A percentile compares a stretch with the other conserved stretches of the same genome.
phyloP scores from a whole-genome alignment of 2,113 vertebrate genomes.

The Brachirus orientalis region DNA sequence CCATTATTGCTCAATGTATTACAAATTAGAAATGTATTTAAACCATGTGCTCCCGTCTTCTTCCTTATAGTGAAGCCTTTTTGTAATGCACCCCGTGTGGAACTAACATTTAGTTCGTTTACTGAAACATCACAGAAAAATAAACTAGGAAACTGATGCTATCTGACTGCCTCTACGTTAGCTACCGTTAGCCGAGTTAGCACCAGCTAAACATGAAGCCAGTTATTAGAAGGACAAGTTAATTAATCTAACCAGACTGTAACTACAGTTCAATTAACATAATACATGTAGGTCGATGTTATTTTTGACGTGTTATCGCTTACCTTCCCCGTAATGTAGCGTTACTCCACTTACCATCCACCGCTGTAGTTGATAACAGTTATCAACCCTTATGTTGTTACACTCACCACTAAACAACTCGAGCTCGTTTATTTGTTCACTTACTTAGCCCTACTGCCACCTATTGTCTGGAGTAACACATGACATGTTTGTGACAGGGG shows the following conservation, averaged over 20 bases:
- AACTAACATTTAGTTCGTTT: no score
- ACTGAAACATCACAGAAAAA: no score
- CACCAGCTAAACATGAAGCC: background rate
- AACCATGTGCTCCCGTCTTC: no score
- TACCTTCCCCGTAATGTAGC: constrained; percentile 1
- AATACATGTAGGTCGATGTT: background rate
- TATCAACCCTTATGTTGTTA: constrained; percentile 25
- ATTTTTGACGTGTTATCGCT: background rate
- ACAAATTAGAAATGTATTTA: no score
- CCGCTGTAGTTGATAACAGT: background rate
- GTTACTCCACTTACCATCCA: background rate
- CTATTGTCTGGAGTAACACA: background rate
- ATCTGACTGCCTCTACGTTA: background rate
- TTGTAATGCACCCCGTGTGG: no score
- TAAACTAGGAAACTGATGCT: no score
- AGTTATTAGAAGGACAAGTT: no score
- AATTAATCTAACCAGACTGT: no score
- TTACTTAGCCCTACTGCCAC: constrained; percentile 16
- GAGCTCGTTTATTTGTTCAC: background rate
- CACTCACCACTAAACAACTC: background rate
- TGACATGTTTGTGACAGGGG: background rate
- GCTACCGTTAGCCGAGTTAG: constrained; percentile 3
- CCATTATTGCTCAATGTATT: no score
- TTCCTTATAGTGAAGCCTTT: no score
- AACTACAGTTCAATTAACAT: no score